Percentiles rank a stretch among this genome's conserved stretches.
Evolutionary conservation across 2,797 vertebrate genomes (phyloP).

Genomic region (Tadarida brasiliensis): DNA sequence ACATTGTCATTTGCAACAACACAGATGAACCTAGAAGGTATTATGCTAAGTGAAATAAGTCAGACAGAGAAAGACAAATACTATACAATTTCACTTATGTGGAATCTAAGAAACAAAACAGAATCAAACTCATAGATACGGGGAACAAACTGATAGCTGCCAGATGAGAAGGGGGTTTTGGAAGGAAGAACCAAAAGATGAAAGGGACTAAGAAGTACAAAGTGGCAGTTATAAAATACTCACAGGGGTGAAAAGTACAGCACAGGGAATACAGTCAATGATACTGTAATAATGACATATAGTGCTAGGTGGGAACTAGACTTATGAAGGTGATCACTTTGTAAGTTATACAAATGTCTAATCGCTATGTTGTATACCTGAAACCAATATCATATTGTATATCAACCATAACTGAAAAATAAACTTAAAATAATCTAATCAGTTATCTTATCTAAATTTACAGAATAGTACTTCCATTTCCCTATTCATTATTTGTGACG

Average conservation of each 20-base stretch:
- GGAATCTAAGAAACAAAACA: background rate
- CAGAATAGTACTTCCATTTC: constrained; percentile 43
- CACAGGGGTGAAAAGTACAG: background rate
- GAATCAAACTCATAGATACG: background rate
- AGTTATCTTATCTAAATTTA: constrained; percentile 48
- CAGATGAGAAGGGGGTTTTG: background rate
- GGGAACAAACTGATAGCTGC: background rate
- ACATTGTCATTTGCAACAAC: background rate
- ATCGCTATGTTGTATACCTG: background rate
- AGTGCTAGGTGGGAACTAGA: background rate
- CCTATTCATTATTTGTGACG: background rate
- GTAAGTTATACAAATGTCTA: background rate
- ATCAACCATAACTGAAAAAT: background rate
- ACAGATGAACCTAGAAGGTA: background rate
- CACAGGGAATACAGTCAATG: background rate
- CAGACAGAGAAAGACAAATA: background rate
- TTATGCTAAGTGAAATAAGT: background rate
- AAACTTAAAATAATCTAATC: background rate
- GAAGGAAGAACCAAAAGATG: background rate
- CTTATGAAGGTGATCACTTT: background rate
- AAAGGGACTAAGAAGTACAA: background rate
- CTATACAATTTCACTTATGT: background rate
- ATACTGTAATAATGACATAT: background rate
- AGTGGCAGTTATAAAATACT: background rate
- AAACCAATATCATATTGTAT: background rate